These are phyloP conservation scores for Mycteria americana DNA, from an alignment of 2,797 vertebrate genomes.

Conservation along the genomic window DNA sequence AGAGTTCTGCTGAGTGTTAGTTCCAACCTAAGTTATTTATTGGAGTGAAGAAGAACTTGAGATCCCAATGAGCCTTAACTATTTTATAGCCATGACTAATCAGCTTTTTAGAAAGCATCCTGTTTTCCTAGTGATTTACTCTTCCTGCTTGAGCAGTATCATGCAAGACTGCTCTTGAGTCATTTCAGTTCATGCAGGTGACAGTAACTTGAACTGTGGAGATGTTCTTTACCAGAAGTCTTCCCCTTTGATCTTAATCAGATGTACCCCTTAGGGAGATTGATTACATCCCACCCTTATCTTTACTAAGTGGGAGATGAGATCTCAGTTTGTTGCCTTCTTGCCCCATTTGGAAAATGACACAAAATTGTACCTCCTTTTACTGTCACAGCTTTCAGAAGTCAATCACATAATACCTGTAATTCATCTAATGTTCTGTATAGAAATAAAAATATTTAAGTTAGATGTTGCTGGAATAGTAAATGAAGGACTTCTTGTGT, in stretches of 20 bases:
- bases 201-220: slow-evolving; percentile 59
- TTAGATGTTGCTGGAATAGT: not conserved
- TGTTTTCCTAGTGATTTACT: slow-evolving; percentile 43
- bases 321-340: slow-evolving; percentile 47
- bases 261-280: not conserved
- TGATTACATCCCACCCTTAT: slow-evolving; percentile 47
- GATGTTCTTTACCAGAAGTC: slow-evolving; percentile 52
- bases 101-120: slow-evolving; percentile 41
- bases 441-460: not conserved
- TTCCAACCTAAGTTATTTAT: slow-evolving; percentile 47
- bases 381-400: not conserved
- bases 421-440: not conserved
- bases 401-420: not conserved
- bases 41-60: slow-evolving; percentile 7
- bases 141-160: slow-evolving; percentile 44
- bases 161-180: slow-evolving; percentile 67
- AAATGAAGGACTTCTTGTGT: not conserved
- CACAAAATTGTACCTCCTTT: not conserved
- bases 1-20: slow-evolving; percentile 11
- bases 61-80: slow-evolving; percentile 25
- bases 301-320: slow-evolving; percentile 57
- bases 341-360: not conserved
- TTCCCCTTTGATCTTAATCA: slow-evolving; percentile 70
- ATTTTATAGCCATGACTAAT: slow-evolving; percentile 67
- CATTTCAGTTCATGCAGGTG: slow-evolving; percentile 59